Evolutionary conservation across 1,140 invertebrate species (phyloP), one percentile per base, ranked within the genome.

Genomic region (Nephotettix cincticeps): DNA sequence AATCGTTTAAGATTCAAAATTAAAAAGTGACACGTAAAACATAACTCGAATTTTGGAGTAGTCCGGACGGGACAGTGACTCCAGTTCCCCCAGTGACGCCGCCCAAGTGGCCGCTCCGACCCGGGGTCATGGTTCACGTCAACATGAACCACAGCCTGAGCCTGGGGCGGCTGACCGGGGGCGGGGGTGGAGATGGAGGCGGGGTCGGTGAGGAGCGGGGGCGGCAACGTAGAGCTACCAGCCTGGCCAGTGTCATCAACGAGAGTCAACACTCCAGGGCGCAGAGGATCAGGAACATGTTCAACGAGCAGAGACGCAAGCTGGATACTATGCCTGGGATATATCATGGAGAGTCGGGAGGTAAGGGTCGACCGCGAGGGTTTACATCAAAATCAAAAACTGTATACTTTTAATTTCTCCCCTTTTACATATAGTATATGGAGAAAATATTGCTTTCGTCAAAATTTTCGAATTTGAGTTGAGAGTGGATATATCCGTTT

Each of bases 91-190:
- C 77, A 71, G 73, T 77, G 71, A 79, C 73, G 70, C 78, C 74
- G 66, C 80, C 82, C 32, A 92, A 93, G 76, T 96, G 93, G 93
- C 93, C 94, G 28, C 82, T 95, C 69, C 91, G 93, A 77, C 93
- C 93, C 0, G 94, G 93, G 29, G 93, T 95, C 51, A 84, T 95
- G 75, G 90, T 94, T 54, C 93, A 95, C 81, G 90, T 94, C 40
- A 94, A 93, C 82, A 89, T 87, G 76, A 84, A 87, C 71, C 86
- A 89, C 77, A 88, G 86, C 72, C 82, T 90, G 70, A 80, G 71
- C 71, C 73, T 61, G 67, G 76, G 63, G 73, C 73, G 71, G 71
- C 77, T 61, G 43, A 73, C 40, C 30, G 73, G 14, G 58, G 27
- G 29, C 11, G n/a, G 14, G 13, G 17, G 4, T 17, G 36, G 14